Conservation (phyloP, 2,888 invertebrate genomes). For the Drosophila longiperda region DNA sequence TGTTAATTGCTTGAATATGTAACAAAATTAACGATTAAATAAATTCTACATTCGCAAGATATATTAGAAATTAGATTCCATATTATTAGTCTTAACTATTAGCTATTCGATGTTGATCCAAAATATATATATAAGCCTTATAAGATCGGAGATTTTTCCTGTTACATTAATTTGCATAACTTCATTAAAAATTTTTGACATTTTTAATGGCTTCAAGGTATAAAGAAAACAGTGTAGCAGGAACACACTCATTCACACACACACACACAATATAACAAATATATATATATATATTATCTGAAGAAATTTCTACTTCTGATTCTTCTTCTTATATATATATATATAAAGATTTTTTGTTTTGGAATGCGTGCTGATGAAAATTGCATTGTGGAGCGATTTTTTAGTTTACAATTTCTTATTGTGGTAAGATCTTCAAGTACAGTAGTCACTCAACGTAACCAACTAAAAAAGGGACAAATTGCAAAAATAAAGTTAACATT, state of each 20-base stretch:
- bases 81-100: too few species aligned
- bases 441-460: not conserved
- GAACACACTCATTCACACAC: not conserved
- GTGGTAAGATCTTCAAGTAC: not conserved
- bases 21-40: too few species aligned
- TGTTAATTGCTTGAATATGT: too few species aligned
- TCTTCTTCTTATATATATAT: not conserved
- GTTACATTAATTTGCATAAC: not conserved
- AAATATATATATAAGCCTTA: too few species aligned
- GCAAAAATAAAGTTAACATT: not conserved
- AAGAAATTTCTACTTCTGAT: not conserved
- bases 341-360: not conserved
- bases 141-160: too few species aligned
- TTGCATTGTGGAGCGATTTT: not conserved
- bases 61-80: too few species aligned
- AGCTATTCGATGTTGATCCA: too few species aligned
- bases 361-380: not conserved
- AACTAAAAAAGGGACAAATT: not conserved
- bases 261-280: not conserved
- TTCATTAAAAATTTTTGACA: not conserved
- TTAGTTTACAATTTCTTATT: not conserved
- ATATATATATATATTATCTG: not conserved
- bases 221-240: not conserved
- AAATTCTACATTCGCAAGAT: too few species aligned
- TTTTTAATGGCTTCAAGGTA: not conserved